Base-by-base conservation (phyloP, 2,888 invertebrate genomes). In the Ptilodon capucinus region DNA sequence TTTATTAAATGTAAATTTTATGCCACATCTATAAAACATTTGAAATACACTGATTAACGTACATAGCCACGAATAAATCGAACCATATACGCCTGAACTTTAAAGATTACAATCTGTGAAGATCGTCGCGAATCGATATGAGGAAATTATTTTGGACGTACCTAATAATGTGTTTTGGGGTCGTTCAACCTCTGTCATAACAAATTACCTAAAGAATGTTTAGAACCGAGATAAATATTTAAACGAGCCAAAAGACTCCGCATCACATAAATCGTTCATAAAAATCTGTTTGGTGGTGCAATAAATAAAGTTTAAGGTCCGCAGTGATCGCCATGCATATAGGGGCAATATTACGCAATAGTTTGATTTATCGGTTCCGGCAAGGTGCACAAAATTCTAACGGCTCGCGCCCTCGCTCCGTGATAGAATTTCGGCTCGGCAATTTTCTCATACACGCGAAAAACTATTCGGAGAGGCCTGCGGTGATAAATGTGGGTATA, bases 341-440 rank as follows among this genome's bases (percentile, higher is more conserved):
- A 89, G 76, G 76, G 77, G 80, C 79, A 73, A 79, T 77, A 86
- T 89, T 88, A 86, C 86, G 85, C 81, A 86, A 87, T 87, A 84
- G 83, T 86, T 82, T 90, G 90, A 90, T 90, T 90, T 90, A 90
- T 89, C 76, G 84, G 80, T 80, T 80, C 80, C 74, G 84, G 84
- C 82, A 89, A 90, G 90, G 89, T 90, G 90, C 84, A 83, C 76
- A 66, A 73, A 76, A 74, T 76, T 79, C 85, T 83, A 84, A 84
- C 84, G 82, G 81, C 71, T 63, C 72, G 70, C 72, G 63, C 82
- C 85, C 81, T 76, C 61, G 67, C 71, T 64, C 68, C 84, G 79
- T 87, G 86, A 84, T 85, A 85, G 82, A 85, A 87, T 88, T 86
- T 78, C 58, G 79, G 71, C 70, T 74, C 77, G 75, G 78, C 84